Conservation (phyloP, 64 coral and sea anemone species). For the Exaiptasia diaphana region DNA sequence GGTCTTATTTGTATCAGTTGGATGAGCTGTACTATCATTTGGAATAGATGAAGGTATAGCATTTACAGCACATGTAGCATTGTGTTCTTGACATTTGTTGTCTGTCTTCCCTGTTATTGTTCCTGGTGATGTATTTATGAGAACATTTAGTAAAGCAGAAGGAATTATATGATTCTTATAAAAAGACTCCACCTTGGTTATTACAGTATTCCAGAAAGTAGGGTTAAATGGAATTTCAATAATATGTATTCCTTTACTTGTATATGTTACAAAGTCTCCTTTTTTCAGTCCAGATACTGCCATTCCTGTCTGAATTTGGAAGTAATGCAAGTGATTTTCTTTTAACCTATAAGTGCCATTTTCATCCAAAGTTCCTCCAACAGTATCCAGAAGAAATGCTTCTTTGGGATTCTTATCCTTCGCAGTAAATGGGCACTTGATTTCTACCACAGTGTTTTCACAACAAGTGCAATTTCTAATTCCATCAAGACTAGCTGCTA, state of each 20-base stretch:
- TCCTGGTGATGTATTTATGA: too few relatives aligned
- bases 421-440: slow-evolving; percentile 66
- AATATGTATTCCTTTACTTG: slow-evolving; percentile 41
- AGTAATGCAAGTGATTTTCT: slow-evolving; percentile 40
- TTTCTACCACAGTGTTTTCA: slow-evolving; percentile 26
- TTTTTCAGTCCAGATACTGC: slow-evolving; percentile 16
- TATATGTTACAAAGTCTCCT: slow-evolving; percentile 77
- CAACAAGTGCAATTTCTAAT: slow-evolving; percentile 67
- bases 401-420: slow-evolving; percentile 50
- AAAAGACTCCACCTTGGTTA: slow-evolving; percentile 30
- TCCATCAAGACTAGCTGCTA: slow-evolving; percentile 63
- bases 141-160: slow-evolving; percentile 2
- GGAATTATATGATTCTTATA: slow-evolving; percentile 43
- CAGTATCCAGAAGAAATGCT: slow-evolving; percentile 44
- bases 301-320: slow-evolving; percentile 65
- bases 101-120: too few relatives aligned
- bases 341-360: slow-evolving; percentile 34
- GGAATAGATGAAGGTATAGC: too few relatives aligned
- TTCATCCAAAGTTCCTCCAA: slow-evolving; percentile 47
- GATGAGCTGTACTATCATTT: too few relatives aligned
- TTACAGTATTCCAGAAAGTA: slow-evolving; percentile 42
- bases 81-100: too few relatives aligned
- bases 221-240: slow-evolving; percentile 39
- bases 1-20: too few relatives aligned
- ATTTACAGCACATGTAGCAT: too few relatives aligned